These are phyloP conservation scores for Neotoma lepida DNA, from an alignment of 2,113 vertebrate species.

Conservation along the genomic window DNA sequence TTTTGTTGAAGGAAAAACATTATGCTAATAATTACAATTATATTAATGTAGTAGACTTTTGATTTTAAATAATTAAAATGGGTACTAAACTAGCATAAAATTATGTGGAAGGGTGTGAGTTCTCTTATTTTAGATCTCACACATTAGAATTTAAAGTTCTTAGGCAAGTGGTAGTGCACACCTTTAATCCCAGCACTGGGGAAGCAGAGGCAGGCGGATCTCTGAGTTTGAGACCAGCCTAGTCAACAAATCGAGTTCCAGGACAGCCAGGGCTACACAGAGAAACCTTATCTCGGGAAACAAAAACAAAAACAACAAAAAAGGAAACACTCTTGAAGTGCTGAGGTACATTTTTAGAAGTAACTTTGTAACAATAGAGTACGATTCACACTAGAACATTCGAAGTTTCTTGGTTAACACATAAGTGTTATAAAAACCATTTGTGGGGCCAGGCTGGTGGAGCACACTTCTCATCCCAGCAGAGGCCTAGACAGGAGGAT, in stretches of 20 bases:
- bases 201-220: not conserved
- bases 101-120: not conserved
- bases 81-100: not conserved
- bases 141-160: not conserved
- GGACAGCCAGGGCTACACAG: not conserved
- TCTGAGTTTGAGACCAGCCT: not conserved
- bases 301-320: not conserved
- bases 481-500: not conserved
- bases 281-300: not conserved
- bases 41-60: not conserved
- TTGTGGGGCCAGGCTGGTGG: not conserved
- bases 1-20: not conserved
- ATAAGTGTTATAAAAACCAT: not conserved
- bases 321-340: not conserved
- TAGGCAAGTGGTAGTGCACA: not conserved
- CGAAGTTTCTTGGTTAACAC: not conserved
- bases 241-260: not conserved
- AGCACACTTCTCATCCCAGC: not conserved
- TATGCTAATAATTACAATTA: not conserved
- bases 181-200: not conserved
- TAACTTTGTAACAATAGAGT: not conserved
- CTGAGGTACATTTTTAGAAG: not conserved
- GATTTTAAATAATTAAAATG: not conserved
- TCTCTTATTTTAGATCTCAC: not conserved
- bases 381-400: not conserved